These are phyloP conservation scores for Gastracanthus pulcherrimus DNA, from an alignment of 2,888 invertebrate species.

Conservation along the genomic window DNA sequence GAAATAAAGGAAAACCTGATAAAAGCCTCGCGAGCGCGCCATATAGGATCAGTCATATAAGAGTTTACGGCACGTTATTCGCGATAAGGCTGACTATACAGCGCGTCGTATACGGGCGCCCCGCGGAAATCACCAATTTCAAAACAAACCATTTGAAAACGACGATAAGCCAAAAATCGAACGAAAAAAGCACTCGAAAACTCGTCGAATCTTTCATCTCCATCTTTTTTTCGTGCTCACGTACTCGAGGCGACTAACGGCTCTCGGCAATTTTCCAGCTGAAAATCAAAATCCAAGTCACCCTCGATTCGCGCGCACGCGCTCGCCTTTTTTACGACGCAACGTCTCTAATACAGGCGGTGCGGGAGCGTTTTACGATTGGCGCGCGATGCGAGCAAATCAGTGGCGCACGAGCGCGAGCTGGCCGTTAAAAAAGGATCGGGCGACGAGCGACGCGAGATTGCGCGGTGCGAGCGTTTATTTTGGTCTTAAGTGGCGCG, in stretches of 20 bases:
- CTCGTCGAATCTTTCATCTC: too few species aligned
- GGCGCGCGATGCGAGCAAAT: slow-evolving; percentile 54
- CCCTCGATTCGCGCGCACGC: background rate
- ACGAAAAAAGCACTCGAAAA: too few species aligned
- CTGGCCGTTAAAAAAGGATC: slow-evolving; percentile 66
- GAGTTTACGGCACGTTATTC: slow-evolving; percentile 24
- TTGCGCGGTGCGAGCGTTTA: background rate
- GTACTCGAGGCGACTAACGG: background rate
- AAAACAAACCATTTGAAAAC: too few species aligned
- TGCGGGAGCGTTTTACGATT: slow-evolving; percentile 66
- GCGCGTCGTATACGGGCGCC: too few species aligned
- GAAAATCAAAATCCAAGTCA: slow-evolving; percentile 6
- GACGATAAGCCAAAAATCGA: too few species aligned
- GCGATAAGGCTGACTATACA: too few species aligned
- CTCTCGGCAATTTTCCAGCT: background rate
- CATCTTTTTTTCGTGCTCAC: background rate
- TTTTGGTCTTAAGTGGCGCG: too few species aligned
- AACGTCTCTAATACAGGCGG: slow-evolving; percentile 61
- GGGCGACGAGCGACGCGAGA: background rate
- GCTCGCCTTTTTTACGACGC: slow-evolving; percentile 63
- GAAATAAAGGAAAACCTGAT: slow-evolving; percentile 20
- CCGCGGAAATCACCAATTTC: slow-evolving; percentile 18
- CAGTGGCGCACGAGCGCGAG: slow-evolving; percentile 62
- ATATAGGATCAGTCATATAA: slow-evolving; percentile 25
- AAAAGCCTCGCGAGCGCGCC: background rate